Evolutionary conservation across 2,113 vertebrate species (phyloP).

Genomic region (Saccopteryx bilineata): DNA sequence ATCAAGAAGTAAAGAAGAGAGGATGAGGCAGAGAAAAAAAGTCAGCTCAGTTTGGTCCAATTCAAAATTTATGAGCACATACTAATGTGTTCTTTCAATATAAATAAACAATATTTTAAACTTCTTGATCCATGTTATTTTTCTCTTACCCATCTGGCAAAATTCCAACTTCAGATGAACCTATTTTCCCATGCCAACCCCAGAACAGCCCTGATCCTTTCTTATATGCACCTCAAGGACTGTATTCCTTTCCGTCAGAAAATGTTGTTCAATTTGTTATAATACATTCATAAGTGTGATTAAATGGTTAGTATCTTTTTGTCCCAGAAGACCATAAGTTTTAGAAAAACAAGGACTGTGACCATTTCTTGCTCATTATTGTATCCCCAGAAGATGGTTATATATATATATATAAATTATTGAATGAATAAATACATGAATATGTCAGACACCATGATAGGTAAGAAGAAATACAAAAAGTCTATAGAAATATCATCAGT

Average conservation of each 20-base stretch:
- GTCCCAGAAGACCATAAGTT: not conserved
- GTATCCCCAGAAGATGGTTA: not conserved
- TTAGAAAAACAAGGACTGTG: not conserved
- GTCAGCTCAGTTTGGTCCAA: not conserved
- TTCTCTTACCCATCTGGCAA: slow-evolving; percentile 11
- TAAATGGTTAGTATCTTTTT: slow-evolving; percentile 16
- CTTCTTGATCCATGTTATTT: not conserved
- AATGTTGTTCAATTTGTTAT: slow-evolving; percentile 8
- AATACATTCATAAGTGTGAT: not conserved
- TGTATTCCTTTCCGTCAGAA: slow-evolving; percentile 12
- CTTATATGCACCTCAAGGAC: not conserved
- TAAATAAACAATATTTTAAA: not conserved
- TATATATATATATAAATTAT: not conserved
- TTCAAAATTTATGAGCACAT: not conserved
- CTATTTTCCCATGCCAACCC: not conserved
- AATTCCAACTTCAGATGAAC: slow-evolving; percentile 32
- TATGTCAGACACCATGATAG: not conserved
- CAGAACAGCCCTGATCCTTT: slow-evolving; percentile 6
- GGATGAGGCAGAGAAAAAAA: not conserved
- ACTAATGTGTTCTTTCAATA: not conserved
- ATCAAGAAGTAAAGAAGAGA: slow-evolving; percentile 24
- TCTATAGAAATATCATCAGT: slow-evolving; percentile 13
- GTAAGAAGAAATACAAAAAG: slow-evolving; percentile 37
- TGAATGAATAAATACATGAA: not conserved
- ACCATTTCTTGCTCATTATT: slow-evolving; percentile 45